Evolutionary conservation across 2,113 vertebrate genomes (phyloP).

Genomic region (Columba livia): DNA sequence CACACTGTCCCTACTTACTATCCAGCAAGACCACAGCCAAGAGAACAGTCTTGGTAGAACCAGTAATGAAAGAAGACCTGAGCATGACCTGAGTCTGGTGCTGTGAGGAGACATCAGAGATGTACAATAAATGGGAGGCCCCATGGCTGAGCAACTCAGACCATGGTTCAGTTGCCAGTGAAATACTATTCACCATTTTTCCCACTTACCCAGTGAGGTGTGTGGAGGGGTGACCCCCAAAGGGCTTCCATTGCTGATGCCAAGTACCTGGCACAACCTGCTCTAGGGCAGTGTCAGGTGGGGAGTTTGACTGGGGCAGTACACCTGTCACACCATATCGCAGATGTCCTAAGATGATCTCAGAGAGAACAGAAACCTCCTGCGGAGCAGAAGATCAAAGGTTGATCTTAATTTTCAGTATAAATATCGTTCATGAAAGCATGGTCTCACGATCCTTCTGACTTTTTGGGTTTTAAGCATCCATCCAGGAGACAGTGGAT

Average conservation of each 20-base stretch:
- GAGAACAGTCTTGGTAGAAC: background rate
- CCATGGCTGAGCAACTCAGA: accelerated
- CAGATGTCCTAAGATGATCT: background rate
- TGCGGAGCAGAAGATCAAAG: accelerated
- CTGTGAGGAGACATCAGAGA: background rate
- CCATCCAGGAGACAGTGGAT: background rate
- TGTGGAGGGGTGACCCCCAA: background rate
- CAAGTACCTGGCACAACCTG: background rate
- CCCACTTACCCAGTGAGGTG: background rate
- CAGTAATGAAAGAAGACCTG: background rate
- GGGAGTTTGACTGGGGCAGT: background rate
- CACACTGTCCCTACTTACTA: background rate
- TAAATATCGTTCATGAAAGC: background rate
- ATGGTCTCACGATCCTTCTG: background rate
- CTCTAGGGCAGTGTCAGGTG: background rate
- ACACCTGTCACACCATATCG: accelerated
- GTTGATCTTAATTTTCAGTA: background rate
- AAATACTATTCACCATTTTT: background rate
- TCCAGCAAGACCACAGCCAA: background rate
- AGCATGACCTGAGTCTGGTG: background rate
- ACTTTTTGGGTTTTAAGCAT: background rate
- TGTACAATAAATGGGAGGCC: background rate
- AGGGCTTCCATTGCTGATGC: background rate
- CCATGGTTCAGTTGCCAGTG: background rate
- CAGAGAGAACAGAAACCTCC: background rate